Percentiles rank a stretch among this genome's conserved stretches.
Evolutionary conservation across 2,113 vertebrate genomes (phyloP).

Genomic region (Polypterus senegalus): DNA sequence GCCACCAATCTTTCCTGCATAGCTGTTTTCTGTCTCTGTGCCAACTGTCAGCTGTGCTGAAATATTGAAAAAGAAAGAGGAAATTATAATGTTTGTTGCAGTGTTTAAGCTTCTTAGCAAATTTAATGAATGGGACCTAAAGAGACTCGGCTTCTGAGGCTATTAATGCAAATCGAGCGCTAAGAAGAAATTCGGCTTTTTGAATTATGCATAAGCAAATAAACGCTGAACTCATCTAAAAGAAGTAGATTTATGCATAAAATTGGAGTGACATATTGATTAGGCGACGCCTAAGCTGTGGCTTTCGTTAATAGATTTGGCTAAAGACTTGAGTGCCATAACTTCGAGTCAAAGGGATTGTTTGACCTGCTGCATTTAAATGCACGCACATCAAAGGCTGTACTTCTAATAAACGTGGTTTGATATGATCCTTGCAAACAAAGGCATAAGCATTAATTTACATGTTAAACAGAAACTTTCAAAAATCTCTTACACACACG

Average conservation of each 20-base stretch:
- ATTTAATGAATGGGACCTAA: conserved; percentile 53
- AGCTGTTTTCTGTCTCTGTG: no score
- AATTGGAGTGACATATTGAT: conserved; percentile 49
- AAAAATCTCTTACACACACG: no score
- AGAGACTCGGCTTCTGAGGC: conserved; percentile 34
- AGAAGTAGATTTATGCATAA: conserved; percentile 45
- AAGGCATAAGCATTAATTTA: no score
- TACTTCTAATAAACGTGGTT: conserved; percentile 5
- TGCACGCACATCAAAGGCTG: conserved; percentile 9
- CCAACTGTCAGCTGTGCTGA: background rate
- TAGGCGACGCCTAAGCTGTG: conserved; percentile 27
- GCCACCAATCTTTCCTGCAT: no score
- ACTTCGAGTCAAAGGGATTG: conserved; percentile 9
- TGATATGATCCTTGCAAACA: background rate
- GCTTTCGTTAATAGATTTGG: conserved; percentile 11
- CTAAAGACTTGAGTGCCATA: conserved; percentile 45
- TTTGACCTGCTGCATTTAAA: conserved; percentile 10
- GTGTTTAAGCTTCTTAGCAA: conserved; percentile 52
- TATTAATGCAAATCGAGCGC: conserved; percentile 66
- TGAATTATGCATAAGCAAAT: conserved; percentile 51
- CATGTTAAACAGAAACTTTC: no score
- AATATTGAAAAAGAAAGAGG: conserved; percentile 35
- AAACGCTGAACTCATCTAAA: conserved; percentile 49
- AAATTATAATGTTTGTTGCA: conserved; percentile 68
- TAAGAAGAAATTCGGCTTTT: conserved; percentile 41